Evolutionary conservation across 1,140 invertebrate genomes (phyloP), one percentile per base, ranked within the genome.

Genomic region (Pristionchus pacificus): DNA sequence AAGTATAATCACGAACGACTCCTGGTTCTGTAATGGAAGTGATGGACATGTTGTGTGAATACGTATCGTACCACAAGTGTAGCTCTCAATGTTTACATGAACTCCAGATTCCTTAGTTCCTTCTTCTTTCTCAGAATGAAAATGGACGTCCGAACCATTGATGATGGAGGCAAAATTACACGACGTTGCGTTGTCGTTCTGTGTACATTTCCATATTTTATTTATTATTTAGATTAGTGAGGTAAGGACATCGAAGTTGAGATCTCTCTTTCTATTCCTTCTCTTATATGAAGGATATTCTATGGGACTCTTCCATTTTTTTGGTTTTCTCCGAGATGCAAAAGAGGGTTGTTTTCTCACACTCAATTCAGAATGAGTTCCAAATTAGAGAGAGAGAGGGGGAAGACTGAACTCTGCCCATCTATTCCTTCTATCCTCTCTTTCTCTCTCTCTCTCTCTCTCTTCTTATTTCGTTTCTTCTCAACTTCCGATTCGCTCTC

Each of bases 41-140:
- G 60, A 19, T 10, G 38, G 38, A 49, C 1, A 14, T 24, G 60
- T 24, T 6, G 31, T n/a, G 15, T 25, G 57, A 69, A 24, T 25
- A 27, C 13, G 19, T 14, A 2, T 66, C 30, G 24, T 27, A 75
- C 72, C 72, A 63, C 75, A 76, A 49, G 55, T 30, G 66, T 76
- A 76, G 15, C 64, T 68, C 60, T 76, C 75, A 27, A 76, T 63
- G 62, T 77, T 76, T 27, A 76, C 60, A 58, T 76, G 75, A 61
- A 76, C 63, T 57, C 74, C 75, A 19, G 72, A 75, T n/a, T 57
- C 58, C 30, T 28, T 29, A 15, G 66, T 61, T 19, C 38, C 68
- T 28, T 69, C 67, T 6, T 55, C 29, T 24, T 15, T 28, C 30
- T 60, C 30, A 13, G 29, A 29, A 2, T 32, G 58, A 19, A 58